Evolutionary conservation across 2,888 invertebrate genomes (phyloP).

Genomic region (Blera fallax): DNA sequence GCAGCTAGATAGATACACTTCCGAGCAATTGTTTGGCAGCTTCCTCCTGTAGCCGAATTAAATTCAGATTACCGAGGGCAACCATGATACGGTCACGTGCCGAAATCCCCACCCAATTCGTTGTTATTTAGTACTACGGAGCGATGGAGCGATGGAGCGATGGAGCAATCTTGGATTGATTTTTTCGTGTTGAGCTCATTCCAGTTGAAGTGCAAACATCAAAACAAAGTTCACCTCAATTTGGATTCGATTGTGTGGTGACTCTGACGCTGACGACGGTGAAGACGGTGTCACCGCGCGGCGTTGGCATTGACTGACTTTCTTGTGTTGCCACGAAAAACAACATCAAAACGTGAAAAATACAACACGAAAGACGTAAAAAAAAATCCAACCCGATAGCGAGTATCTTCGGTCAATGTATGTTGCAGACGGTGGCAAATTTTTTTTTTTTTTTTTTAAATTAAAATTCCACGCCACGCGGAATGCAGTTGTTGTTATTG

Average conservation of each 20-base stretch:
- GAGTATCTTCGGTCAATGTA: constrained; percentile 3
- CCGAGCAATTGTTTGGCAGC: not conserved
- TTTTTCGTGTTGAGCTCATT: constrained; percentile 17
- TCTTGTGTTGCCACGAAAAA: constrained; percentile 44
- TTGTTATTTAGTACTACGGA: constrained; percentile 10
- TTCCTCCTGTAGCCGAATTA: constrained; percentile 1
- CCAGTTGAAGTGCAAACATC: constrained; percentile 12
- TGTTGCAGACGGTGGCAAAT: constrained; percentile 32
- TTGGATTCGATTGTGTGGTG: not conserved
- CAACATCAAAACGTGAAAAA: constrained; percentile 25
- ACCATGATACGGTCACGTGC: not conserved
- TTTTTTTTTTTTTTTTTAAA: constrained; percentile 1
- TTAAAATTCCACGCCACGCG: constrained; percentile 9
- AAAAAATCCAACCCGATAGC: not conserved
- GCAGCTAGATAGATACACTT: not conserved
- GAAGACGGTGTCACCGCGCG: constrained; percentile 30
- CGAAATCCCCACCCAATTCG: not conserved
- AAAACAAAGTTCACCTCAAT: constrained; percentile 56
- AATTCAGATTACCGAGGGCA: not conserved
- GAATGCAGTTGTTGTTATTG: constrained; percentile 8
- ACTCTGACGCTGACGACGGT: not conserved
- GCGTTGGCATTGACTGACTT: constrained; percentile 65
- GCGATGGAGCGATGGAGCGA: constrained; percentile 26
- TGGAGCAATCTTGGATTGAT: constrained; percentile 25
- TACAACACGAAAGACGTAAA: constrained; percentile 3